Percentiles rank a stretch among this genome's conserved stretches.
phyloP scores from a whole-genome alignment of 2,888 invertebrate genomes.

The Aphrophora alni region DNA sequence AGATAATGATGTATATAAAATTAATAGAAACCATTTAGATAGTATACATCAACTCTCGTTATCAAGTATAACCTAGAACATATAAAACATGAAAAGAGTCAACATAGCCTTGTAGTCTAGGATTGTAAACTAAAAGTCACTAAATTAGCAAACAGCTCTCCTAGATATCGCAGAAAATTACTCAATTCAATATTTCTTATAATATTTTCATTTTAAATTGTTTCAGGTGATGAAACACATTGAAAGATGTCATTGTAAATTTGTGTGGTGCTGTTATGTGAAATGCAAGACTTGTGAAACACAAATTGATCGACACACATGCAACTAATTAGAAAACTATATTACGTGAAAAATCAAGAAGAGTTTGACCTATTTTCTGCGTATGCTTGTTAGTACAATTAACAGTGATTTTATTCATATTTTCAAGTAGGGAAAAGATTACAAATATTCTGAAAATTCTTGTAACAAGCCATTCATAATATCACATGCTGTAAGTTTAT shows the following conservation, averaged over 20 bases:
- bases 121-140: too few species aligned
- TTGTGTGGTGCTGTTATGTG: conserved; percentile 95
- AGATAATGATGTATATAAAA: too few species aligned
- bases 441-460: not conserved
- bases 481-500: too few species aligned
- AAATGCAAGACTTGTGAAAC: conserved; percentile 73
- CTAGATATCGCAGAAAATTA: too few species aligned
- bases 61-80: too few species aligned
- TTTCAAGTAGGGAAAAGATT: not conserved
- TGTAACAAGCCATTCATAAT: not conserved
- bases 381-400: not conserved
- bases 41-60: too few species aligned
- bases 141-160: too few species aligned
- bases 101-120: too few species aligned
- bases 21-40: too few species aligned
- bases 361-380: not conserved
- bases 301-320: conserved; percentile 58
- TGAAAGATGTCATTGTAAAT: conserved; percentile 81
- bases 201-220: conserved; percentile 20
- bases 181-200: too few species aligned
- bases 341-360: not conserved
- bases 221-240: conserved; percentile 57
- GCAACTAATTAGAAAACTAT: conserved; percentile 55
- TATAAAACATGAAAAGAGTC: too few species aligned
- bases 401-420: not conserved